Conservation (phyloP, 2,797 vertebrate species). For the Apogon hyalosoma region DNA sequence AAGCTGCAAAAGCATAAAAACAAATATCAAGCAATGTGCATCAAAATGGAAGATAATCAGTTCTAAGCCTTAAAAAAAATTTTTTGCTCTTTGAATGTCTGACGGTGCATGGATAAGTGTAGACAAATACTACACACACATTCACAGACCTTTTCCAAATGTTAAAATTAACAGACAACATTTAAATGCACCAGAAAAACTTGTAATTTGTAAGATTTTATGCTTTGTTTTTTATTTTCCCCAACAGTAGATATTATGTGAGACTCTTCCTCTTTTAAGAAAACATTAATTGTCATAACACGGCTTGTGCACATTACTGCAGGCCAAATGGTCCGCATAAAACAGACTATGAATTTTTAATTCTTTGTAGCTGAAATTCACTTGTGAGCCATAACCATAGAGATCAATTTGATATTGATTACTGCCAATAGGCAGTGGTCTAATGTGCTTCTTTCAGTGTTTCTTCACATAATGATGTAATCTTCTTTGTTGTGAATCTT, state of each 20-base stretch:
- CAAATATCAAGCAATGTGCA: constrained; percentile 5
- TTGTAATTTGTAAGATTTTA: not conserved
- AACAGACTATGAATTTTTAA: not conserved
- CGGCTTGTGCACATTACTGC: not conserved
- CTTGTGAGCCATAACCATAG: not conserved
- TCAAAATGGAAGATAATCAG: constrained; percentile 11
- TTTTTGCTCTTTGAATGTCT: too few species aligned
- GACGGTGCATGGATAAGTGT: too few species aligned
- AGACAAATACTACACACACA: not conserved
- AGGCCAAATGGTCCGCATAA: constrained; percentile 2
- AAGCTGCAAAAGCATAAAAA: constrained; percentile 8
- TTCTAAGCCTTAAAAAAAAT: constrained; percentile 8
- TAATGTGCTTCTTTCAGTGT: constrained; percentile 1
- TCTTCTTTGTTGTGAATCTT: not conserved
- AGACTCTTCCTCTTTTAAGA: not conserved
- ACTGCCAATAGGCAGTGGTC: not conserved
- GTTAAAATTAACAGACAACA: not conserved
- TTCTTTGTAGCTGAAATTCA: not conserved
- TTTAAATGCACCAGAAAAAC: constrained; percentile 11
- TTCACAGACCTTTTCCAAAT: not conserved
- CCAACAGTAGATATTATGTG: too few species aligned
- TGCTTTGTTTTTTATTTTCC: not conserved
- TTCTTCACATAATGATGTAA: constrained; percentile 4
- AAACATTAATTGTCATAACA: not conserved
- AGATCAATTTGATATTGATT: constrained; percentile 24